Evolutionary conservation across 2,888 invertebrate genomes (phyloP).

Genomic region (Lomographa bimaculata): DNA sequence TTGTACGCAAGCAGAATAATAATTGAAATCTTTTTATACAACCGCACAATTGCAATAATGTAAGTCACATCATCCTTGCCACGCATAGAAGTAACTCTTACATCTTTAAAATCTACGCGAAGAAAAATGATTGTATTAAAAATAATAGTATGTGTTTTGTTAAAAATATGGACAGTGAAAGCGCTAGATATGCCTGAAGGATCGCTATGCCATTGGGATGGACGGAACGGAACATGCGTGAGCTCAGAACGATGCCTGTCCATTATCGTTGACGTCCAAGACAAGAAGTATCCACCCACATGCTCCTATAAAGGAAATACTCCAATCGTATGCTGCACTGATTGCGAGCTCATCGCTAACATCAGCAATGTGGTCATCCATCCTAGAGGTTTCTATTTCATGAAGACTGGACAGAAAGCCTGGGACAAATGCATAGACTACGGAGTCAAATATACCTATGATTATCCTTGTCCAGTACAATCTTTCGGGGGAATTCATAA

Average conservation of each 20-base stretch:
- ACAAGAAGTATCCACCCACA: conserved; percentile 1
- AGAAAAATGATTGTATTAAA: too few relatives aligned
- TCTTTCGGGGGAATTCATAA: not conserved
- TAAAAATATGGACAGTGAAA: too few relatives aligned
- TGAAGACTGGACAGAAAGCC: conserved; percentile 7
- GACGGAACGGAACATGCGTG: conserved; percentile 4
- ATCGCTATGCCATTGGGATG: conserved; percentile 1
- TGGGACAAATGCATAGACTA: conserved; percentile 14
- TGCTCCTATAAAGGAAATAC: conserved; percentile 3
- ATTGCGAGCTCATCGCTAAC: conserved; percentile 5
- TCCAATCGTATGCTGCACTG: conserved; percentile 12
- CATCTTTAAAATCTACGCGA: too few relatives aligned
- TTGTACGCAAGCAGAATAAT: too few relatives aligned
- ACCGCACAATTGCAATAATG: too few relatives aligned
- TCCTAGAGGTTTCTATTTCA: not conserved
- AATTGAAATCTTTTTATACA: too few relatives aligned
- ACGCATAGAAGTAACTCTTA: too few relatives aligned
- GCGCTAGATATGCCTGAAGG: too few relatives aligned
- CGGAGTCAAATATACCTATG: not conserved
- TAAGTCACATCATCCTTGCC: too few relatives aligned
- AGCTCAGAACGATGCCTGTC: conserved; percentile 2
- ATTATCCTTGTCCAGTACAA: too few relatives aligned
- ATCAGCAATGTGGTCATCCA: not conserved
- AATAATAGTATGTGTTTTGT: too few relatives aligned
- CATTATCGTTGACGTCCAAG: not conserved